These are phyloP conservation scores for Hypotaenidia philippensis DNA, from an alignment of 2,797 vertebrate species.

Conservation along the genomic window DNA sequence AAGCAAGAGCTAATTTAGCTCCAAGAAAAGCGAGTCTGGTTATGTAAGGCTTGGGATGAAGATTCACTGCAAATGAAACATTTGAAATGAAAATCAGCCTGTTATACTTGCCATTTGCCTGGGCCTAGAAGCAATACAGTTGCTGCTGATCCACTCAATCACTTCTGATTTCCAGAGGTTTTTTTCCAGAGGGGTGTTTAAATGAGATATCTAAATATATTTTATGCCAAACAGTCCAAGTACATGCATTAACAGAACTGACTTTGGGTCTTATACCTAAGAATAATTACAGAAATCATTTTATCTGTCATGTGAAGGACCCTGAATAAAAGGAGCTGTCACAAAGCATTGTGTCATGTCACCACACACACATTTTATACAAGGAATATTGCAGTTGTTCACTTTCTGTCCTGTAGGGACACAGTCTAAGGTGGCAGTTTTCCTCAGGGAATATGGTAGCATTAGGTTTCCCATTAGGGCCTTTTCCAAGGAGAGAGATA, in stretches of 20 bases:
- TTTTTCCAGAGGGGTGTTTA: constrained; percentile 47
- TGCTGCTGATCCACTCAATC: constrained; percentile 35
- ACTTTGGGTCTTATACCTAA: constrained; percentile 20
- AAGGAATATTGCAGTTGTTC: not conserved
- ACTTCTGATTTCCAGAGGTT: constrained; percentile 34
- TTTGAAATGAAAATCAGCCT: constrained; percentile 30
- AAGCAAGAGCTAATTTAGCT: constrained; percentile 18
- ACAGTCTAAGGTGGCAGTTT: constrained; percentile 4
- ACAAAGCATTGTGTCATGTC: constrained; percentile 24
- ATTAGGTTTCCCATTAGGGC: not conserved
- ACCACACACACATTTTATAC: not conserved
- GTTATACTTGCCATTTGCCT: not conserved
- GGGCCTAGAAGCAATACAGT: constrained; percentile 2
- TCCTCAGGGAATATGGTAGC: not conserved
- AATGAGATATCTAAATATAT: constrained; percentile 44
- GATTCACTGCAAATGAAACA: constrained; percentile 3
- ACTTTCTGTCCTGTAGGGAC: not conserved
- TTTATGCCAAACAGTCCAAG: constrained; percentile 29
- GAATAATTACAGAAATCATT: constrained; percentile 71
- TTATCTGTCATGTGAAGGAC: constrained; percentile 55
- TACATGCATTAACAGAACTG: not conserved
- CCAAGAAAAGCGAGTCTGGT: not conserved
- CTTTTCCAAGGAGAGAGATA: not conserved
- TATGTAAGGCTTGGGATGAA: constrained; percentile 13
- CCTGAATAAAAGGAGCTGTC: constrained; percentile 56